Evolutionary conservation across 2,113 vertebrate species (phyloP).

Genomic region (Dipodomys merriami): DNA sequence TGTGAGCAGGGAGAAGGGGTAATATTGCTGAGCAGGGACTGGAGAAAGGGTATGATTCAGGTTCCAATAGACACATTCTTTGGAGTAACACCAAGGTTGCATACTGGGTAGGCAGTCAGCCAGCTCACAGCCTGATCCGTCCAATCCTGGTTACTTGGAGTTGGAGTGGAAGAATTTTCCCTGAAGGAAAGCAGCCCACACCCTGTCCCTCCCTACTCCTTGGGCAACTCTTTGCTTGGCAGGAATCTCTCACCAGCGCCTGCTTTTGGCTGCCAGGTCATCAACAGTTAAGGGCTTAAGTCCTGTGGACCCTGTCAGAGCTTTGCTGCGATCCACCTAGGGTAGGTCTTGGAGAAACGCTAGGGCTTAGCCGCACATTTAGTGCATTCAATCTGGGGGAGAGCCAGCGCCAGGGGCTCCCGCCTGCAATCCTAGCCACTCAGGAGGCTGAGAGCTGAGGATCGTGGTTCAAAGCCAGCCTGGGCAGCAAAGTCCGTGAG

Average conservation of each 20-base stretch:
- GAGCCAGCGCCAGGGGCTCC: background rate
- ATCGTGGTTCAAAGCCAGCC: too few species aligned
- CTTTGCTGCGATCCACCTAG: background rate
- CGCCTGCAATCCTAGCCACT: too few species aligned
- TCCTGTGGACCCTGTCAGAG: background rate
- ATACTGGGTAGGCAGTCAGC: slow-evolving; percentile 23
- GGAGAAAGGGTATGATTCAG: background rate
- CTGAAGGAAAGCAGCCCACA: slow-evolving; percentile 72
- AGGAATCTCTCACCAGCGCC: slow-evolving; percentile 49
- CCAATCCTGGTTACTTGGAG: slow-evolving; percentile 42
- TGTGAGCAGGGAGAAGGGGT: background rate
- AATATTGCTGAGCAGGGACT: background rate
- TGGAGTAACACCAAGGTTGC: slow-evolving; percentile 9
- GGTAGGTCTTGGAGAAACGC: background rate
- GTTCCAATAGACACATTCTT: background rate
- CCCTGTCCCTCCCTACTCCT: slow-evolving; percentile 70
- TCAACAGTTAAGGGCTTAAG: too few species aligned
- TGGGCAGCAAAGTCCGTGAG: too few species aligned
- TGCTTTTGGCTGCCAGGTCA: slow-evolving; percentile 37
- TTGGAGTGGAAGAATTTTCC: slow-evolving; percentile 72
- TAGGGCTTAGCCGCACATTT: background rate
- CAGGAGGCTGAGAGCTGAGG: too few species aligned
- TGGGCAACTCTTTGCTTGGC: slow-evolving; percentile 65
- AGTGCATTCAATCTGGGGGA: background rate
- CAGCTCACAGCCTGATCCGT: slow-evolving; percentile 42